Percentiles rank a stretch among this genome's conserved stretches.
These are phyloP conservation scores for Lagorchestes hirsutus DNA, from an alignment of 2,797 vertebrate species.

Conservation along the genomic window DNA sequence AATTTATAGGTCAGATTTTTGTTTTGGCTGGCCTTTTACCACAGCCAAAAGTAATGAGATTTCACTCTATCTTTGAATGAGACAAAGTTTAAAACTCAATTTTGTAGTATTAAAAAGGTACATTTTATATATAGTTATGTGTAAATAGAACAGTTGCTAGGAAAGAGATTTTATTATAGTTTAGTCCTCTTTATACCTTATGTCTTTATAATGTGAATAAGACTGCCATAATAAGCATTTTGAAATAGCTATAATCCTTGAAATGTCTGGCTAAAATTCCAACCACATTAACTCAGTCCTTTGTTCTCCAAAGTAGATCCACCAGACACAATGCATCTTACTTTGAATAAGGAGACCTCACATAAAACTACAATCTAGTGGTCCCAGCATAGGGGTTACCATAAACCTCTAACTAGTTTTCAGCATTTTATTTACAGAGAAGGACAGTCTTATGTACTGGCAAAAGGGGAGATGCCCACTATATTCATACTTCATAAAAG, in stretches of 20 bases:
- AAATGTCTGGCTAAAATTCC: background rate
- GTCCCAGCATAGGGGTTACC: background rate
- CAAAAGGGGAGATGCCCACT: background rate
- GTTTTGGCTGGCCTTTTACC: background rate
- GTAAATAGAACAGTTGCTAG: constrained; percentile 32
- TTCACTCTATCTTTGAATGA: background rate
- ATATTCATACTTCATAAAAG: background rate
- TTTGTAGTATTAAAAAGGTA: background rate
- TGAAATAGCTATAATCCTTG: constrained; percentile 1
- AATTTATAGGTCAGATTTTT: constrained; percentile 1
- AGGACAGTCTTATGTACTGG: background rate
- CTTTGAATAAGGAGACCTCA: constrained; percentile 32
- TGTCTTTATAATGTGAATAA: constrained; percentile 33
- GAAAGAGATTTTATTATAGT: constrained; percentile 36
- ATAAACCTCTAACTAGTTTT: background rate
- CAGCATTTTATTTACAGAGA: background rate
- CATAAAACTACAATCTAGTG: constrained; percentile 11
- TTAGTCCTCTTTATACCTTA: background rate
- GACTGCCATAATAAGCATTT: constrained; percentile 11
- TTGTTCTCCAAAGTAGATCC: constrained; percentile 2
- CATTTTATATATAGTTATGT: constrained; percentile 24
- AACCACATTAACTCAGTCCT: background rate
- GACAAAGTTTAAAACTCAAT: background rate
- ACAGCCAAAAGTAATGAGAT: constrained; percentile 54
- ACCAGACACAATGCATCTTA: constrained; percentile 28